Evolutionary conservation across 2,797 vertebrate species (phyloP).

Genomic region (Chromobotia macracanthus): DNA sequence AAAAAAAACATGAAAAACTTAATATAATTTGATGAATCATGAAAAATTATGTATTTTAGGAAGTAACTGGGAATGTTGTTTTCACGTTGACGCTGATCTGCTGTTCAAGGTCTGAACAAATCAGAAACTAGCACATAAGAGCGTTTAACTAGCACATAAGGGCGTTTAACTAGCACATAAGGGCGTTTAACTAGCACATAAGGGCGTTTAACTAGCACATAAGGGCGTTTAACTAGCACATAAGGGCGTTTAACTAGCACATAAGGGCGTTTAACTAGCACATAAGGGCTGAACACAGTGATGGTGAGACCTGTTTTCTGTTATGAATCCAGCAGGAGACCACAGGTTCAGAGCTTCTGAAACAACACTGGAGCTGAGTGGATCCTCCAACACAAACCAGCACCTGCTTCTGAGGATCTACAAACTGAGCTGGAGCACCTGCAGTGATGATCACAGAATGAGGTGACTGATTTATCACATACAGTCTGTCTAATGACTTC

Average conservation of each 20-base stretch:
- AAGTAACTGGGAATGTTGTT: background rate
- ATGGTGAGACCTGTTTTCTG: slow-evolving; percentile 69
- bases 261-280: too few species aligned
- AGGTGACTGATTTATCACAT: background rate
- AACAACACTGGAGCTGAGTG: slow-evolving; percentile 70
- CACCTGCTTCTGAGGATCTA: slow-evolving; percentile 69
- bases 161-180: too few species aligned
- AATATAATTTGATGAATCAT: too few species aligned
- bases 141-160: too few species aligned
- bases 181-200: too few species aligned
- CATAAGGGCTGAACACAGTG: too few species aligned
- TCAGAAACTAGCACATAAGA: too few species aligned
- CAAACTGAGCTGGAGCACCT: slow-evolving; percentile 72
- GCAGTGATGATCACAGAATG: background rate
- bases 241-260: too few species aligned
- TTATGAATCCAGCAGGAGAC: slow-evolving; percentile 83
- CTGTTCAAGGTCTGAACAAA: background rate
- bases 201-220: too few species aligned
- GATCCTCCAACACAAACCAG: slow-evolving; percentile 70
- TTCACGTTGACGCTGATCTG: background rate
- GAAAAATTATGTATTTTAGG: background rate
- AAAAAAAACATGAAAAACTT: background rate
- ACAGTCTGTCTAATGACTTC: background rate
- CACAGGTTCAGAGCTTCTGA: slow-evolving; percentile 71
- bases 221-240: background rate